Conservation (phyloP, 2,888 invertebrate species). For the Atethmia centrago region DNA sequence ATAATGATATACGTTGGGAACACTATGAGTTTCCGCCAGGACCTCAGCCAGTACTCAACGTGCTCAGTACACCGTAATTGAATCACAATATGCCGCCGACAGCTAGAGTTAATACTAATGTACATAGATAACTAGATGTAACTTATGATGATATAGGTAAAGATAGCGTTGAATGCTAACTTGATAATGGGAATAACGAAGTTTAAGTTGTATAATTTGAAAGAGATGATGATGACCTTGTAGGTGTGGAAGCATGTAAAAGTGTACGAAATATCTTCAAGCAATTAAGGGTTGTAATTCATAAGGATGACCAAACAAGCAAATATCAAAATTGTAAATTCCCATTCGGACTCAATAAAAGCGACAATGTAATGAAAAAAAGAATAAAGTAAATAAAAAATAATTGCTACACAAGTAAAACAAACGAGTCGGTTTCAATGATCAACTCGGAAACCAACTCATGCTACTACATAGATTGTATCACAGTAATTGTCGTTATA, state of each 20-base stretch:
- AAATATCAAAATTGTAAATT: background rate
- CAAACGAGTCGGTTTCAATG: slow-evolving; percentile 74
- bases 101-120: slow-evolving; percentile 62
- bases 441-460: slow-evolving; percentile 71
- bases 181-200: background rate
- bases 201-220: background rate
- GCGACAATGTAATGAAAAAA: background rate
- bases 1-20: slow-evolving; percentile 33
- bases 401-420: slow-evolving; percentile 57
- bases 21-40: slow-evolving; percentile 61
- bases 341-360: slow-evolving; percentile 4
- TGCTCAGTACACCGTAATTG: slow-evolving; percentile 73
- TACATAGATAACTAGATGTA: slow-evolving; percentile 58
- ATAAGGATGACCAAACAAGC: background rate
- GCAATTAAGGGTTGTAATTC: background rate
- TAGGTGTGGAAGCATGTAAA: too few relatives aligned
- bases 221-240: background rate
- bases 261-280: background rate
- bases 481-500: slow-evolving; percentile 82
- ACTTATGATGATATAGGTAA: slow-evolving; percentile 44
- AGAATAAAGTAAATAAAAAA: slow-evolving; percentile 27
- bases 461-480: slow-evolving; percentile 77
- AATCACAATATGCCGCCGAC: slow-evolving; percentile 75
- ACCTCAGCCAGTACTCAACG: slow-evolving; percentile 61
- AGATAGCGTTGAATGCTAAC: slow-evolving; percentile 20